phyloP scores from a whole-genome alignment of 2,797 vertebrate genomes.

The Prionace glauca region DNA sequence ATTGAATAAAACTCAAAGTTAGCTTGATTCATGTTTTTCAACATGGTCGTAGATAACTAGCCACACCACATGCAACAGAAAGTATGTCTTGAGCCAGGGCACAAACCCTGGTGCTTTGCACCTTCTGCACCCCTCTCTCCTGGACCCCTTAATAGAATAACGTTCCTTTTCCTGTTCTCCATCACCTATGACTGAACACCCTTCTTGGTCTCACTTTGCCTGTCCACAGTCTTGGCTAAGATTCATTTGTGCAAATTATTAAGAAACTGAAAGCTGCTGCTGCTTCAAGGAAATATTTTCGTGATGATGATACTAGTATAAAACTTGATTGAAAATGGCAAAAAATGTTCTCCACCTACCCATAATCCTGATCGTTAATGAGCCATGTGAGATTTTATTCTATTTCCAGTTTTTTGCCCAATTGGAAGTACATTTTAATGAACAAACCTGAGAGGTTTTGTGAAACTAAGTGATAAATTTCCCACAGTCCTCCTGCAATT shows the following conservation, averaged over 20 bases:
- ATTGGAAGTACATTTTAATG: background rate
- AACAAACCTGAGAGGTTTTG: background rate
- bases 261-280: background rate
- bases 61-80: too few relatives aligned
- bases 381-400: too few relatives aligned
- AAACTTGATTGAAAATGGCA: background rate
- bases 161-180: background rate
- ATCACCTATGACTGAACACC: background rate
- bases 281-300: background rate
- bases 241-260: background rate
- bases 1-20: too few relatives aligned
- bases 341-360: background rate
- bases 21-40: too few relatives aligned
- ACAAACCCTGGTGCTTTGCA: too few relatives aligned
- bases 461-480: background rate
- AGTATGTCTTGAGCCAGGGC: too few relatives aligned
- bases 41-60: too few relatives aligned
- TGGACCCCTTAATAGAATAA: background rate
- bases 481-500: background rate
- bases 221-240: background rate
- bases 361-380: background rate
- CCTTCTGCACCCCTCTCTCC: too few relatives aligned
- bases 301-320: too few relatives aligned
- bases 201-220: background rate
- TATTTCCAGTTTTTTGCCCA: background rate